Evolutionary conservation across 2,113 vertebrate species (phyloP), one percentile per base, ranked within the genome.

Genomic region (Python bivittatus): DNA sequence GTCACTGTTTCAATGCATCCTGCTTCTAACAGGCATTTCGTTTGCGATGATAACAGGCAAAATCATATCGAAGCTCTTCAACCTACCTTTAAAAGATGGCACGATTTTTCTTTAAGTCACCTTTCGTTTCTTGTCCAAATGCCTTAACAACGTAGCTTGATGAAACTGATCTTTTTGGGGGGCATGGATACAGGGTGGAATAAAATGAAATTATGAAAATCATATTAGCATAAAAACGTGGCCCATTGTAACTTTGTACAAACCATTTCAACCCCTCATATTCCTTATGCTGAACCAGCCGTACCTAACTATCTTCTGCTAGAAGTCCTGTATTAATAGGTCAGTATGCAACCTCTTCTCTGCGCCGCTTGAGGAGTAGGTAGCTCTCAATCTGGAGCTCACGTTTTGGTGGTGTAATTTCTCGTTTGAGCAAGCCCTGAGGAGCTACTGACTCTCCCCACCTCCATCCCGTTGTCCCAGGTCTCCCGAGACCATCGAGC

Each of bases 21-120:
- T 98, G 98, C 98, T 99, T 98, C 98, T 98, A 98, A 98, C 98
- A 98, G 98, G 97, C 98, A 98, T 98, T 98, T 98, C 97, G 97
- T 97, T 98, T 97, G 95, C 95, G 96, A 94, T 93, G 93, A 97
- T 96, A 96, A 95, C 94, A 93, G 97, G 97, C 97, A 33, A 97
- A 97, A 97, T 98, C 95, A 97, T 98, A 97, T 97, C 96, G 96
- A 97, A 97, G 97, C 97, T 93, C 93, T 97, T 97, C 97, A 97
- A 96, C 97, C 97, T 96, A 96, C 97, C 97, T 95, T 97, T 98
- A 25, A 95, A 97, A 54, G 98, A 97, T 97, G 97, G 97, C 96
- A 87, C 83, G 95, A 93, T 93, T 95, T 96, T 96, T 96, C 94
- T 96, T 94, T 79, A 22, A 97, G 97, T 97, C 97, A 97, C 95